A percentile compares a stretch with the other conserved stretches of the same genome.
phyloP scores from a whole-genome alignment of 1,140 invertebrate species.

The Rhyzopertha dominica region DNA sequence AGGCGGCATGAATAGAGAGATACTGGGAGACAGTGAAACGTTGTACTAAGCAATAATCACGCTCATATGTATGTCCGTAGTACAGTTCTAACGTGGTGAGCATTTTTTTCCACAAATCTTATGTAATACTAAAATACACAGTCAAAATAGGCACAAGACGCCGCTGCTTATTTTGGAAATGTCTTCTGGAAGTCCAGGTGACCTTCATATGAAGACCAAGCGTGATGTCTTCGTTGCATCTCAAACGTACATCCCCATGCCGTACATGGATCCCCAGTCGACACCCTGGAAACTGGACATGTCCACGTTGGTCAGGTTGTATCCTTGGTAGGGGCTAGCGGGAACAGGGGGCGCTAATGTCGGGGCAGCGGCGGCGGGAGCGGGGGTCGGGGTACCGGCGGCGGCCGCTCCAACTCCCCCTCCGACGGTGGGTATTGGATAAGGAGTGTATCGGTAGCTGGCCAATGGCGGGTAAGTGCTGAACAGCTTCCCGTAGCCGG shows the following conservation, averaged over 20 bases:
- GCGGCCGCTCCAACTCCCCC: conserved; percentile 51
- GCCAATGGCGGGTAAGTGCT: conserved; percentile 59
- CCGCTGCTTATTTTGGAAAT: conserved; percentile 35
- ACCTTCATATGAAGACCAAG: too few relatives aligned
- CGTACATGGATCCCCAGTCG: conserved; percentile 85
- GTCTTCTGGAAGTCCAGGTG: conserved; percentile 28
- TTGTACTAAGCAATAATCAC: too few relatives aligned
- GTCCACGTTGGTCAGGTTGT: conserved; percentile 80
- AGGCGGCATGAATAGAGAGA: not conserved
- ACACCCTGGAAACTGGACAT: conserved; percentile 88
- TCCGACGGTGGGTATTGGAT: conserved; percentile 58
- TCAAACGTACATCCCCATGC: conserved; percentile 86
- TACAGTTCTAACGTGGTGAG: conserved; percentile 8
- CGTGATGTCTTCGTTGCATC: conserved; percentile 17
- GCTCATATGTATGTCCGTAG: too few relatives aligned
- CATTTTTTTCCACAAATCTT: conserved; percentile 2
- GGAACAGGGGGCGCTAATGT: conserved; percentile 55
- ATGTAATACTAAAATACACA: conserved; percentile 24
- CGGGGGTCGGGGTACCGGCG: conserved; percentile 43
- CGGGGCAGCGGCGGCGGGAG: conserved; percentile 50
- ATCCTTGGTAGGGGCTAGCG: conserved; percentile 70
- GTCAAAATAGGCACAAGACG: conserved; percentile 35
- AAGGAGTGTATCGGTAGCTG: conserved; percentile 68
- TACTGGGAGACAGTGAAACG: not conserved
- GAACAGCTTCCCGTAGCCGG: conserved; percentile 66